Evolutionary conservation across 2,113 vertebrate species (phyloP).

Genomic region (Pseudorhombus dupliciocellatus): DNA sequence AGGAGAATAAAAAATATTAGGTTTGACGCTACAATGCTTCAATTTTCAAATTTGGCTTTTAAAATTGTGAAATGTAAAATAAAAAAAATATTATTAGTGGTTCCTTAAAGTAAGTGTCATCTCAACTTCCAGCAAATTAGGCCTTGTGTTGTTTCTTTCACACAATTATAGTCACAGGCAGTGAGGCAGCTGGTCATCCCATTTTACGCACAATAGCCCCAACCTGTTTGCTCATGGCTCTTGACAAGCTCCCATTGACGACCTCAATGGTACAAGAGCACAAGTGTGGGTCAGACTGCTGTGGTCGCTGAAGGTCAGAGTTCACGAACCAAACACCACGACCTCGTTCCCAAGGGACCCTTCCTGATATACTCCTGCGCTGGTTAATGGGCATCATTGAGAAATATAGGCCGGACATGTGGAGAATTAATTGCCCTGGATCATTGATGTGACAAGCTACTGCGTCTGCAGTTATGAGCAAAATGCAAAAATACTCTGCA

Average conservation of each 20-base stretch:
- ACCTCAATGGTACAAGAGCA: slow-evolving; percentile 60
- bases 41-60: neutral
- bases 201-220: slow-evolving; percentile 68
- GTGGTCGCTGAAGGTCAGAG: slow-evolving; percentile 69
- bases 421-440: slow-evolving; percentile 34
- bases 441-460: slow-evolving; percentile 5
- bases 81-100: slow-evolving; percentile 3
- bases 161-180: slow-evolving; percentile 40
- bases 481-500: neutral
- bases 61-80: neutral
- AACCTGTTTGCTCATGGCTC: slow-evolving; percentile 71
- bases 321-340: slow-evolving; percentile 51
- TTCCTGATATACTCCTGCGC: slow-evolving; percentile 56
- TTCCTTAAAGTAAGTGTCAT: slow-evolving; percentile 12
- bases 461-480: neutral
- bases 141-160: slow-evolving; percentile 51
- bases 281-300: slow-evolving; percentile 65
- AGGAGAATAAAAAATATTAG: neutral
- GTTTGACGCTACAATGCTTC: neutral
- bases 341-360: slow-evolving; percentile 74
- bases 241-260: slow-evolving; percentile 63
- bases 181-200: slow-evolving; percentile 63
- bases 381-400: slow-evolving; percentile 68
- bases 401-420: slow-evolving; percentile 37
- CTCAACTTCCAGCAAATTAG: slow-evolving; percentile 26